A percentile compares a stretch with the other conserved stretches of the same genome.
phyloP scores from a whole-genome alignment of 2,888 invertebrate genomes.

The Phytoseiulus persimilis region DNA sequence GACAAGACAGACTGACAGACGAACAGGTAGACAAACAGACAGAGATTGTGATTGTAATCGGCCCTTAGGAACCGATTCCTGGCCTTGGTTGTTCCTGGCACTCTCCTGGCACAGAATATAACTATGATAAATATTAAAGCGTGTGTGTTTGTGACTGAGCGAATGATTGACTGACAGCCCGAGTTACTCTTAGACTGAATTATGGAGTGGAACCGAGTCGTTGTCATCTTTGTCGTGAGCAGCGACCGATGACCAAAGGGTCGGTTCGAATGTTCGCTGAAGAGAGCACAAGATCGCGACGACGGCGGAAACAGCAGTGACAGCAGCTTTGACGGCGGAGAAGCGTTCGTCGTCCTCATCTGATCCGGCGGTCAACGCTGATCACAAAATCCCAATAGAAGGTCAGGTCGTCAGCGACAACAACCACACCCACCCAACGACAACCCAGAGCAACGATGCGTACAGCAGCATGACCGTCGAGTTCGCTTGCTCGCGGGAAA shows the following conservation, averaged over 20 bases:
- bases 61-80: conserved; percentile 5
- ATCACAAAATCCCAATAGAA: too few relatives aligned
- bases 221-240: not conserved
- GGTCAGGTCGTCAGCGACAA: too few relatives aligned
- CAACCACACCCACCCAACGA: too few relatives aligned
- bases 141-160: not conserved
- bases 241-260: not conserved
- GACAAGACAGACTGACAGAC: not conserved
- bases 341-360: too few relatives aligned
- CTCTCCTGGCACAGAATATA: not conserved
- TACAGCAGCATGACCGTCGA: too few relatives aligned
- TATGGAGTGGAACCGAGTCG: not conserved
- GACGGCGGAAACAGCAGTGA: not conserved
- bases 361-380: too few relatives aligned
- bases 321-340: too few relatives aligned
- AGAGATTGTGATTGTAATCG: not conserved
- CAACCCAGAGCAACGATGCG: too few relatives aligned
- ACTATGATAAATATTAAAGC: not conserved
- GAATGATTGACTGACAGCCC: not conserved
- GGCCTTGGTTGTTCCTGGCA: conserved; percentile 5
- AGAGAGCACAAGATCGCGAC: not conserved
- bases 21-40: not conserved
- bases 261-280: not conserved
- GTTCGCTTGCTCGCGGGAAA: too few relatives aligned
- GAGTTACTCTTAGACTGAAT: not conserved